Base-by-base conservation (phyloP, 2,888 invertebrate species). In the Yponomeuta evonymella region DNA sequence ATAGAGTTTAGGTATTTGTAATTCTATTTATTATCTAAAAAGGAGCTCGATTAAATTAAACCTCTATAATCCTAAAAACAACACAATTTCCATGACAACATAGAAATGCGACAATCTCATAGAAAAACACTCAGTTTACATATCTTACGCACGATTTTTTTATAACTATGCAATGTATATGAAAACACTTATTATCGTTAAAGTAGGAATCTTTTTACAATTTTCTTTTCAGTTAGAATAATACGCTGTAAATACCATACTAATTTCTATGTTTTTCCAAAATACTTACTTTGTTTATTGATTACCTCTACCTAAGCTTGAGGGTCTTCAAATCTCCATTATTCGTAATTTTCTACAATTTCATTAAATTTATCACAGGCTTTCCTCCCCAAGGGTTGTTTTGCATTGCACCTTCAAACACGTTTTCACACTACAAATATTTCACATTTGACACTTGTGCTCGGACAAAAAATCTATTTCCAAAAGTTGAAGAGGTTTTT, bases 291-390 rank as follows among this genome's bases (percentile, higher is more conserved):
- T 43, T 43, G 9, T 43, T 43, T 43, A 43, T 43, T 43, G 43
- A 43, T 43, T 43, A 43, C 43, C 51, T 15, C 51, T 15, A 58
- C 15, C 12, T 58, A 58, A 15, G 15, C 51, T 58, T 58, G 15
- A 58, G 51, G 51, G 15, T 58, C 51, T 15, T 58, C 51, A 58
- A 12, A 58, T 36, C 33, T 67, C n/a, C 36, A 36, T 36, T 67
- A 77, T 75, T 78, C 78, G 74, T 63, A 79, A 80, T 81, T 83
- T 82, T 81, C 79, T 84, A 84, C 82, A 81, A 58, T 81, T 75
- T 70, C 63, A 30, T 79, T 88, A 82, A 84, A 84, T 78, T 88
- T 91, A 92, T 92, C 91, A 91, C 91, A 92, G 91, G 89, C 90
- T 86, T 71, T 84, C 80, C 76, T 75, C 88, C 89, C 87, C 84